Conservation (phyloP, 1,140 invertebrate species). For the Branchinecta lynchi region DNA sequence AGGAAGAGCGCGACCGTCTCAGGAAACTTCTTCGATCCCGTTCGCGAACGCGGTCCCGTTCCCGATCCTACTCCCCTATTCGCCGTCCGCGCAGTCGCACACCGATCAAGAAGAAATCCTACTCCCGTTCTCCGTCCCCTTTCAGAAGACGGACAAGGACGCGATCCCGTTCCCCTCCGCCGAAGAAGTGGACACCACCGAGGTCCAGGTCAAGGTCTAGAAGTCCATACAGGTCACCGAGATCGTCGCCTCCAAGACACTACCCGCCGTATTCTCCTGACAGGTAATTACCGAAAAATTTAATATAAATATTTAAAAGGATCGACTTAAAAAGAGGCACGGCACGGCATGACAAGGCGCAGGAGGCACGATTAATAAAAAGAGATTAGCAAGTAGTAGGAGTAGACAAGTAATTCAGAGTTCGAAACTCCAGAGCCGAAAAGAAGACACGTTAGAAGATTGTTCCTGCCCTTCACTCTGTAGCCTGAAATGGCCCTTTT, state of each 20-base stretch:
- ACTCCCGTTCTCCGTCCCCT: background rate
- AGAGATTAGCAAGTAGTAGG: no score
- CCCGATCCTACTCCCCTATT: constrained; percentile 26
- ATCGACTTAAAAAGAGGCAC: no score
- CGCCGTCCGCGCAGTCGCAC: background rate
- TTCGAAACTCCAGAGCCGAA: no score
- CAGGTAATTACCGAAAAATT: background rate
- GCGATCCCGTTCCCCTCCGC: background rate
- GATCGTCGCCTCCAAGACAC: background rate
- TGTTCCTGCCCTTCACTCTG: no score
- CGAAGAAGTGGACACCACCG: background rate
- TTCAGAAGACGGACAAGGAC: background rate
- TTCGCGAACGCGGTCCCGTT: constrained; percentile 21
- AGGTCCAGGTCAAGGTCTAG: background rate
- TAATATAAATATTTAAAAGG: no score
- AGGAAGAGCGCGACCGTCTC: constrained; percentile 52
- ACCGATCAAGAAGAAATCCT: background rate
- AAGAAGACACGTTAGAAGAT: no score
- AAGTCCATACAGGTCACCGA: background rate
- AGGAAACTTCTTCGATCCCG: constrained; percentile 21
- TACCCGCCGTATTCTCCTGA: constrained; percentile 2
- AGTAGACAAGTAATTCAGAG: no score
- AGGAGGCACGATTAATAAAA: no score
- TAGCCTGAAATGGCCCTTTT: no score
- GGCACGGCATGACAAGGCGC: no score